Base-by-base conservation (phyloP, 1,140 invertebrate species). In the Hesperophylax magnus region DNA sequence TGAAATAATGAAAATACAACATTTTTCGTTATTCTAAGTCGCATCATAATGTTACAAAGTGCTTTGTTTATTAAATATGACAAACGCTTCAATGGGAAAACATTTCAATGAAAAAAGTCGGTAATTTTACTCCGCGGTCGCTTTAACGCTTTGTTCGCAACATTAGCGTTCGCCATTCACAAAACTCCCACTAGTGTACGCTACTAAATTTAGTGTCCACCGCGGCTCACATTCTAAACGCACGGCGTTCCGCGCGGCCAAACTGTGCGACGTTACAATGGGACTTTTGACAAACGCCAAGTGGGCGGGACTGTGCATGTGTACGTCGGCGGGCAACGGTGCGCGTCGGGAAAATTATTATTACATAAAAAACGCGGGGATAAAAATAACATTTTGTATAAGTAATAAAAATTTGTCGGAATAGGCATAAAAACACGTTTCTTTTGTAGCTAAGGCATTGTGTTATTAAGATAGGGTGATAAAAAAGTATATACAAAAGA, bases 341-440 rank as follows among this genome's bases (percentile, higher is more conserved):
- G 56, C 56, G 20, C 20, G 56, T 58, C 56, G 56, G n/a, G 56
- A 58, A 58, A 18, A 58, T 58, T 18, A 58, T 18, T 58, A 58
- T 58, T 20, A 58, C n/a, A 58, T 58, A 58, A 58, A 58, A 58
- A 18, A 58, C 39, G 39, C 39, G 39, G 39, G 39, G 39, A 58
- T 58, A 58, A 58, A 18, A 58, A 58, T 58, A 58, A 58, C 20
- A 58, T 47, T 47, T 47, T 47, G 39, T 47, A 47, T 47, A 47
- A 47, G 20, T 22, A 58, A 58, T 58, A 47, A 58, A 58, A 58
- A 58, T 58, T 58, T 58, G 56, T 58, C 56, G 56, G 56, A 58
- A 58, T 58, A n/a, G 56, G 56, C n/a, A 58, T 58, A 58, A 58
- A 58, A 58, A 58, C 56, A 58, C 56, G 20, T 58, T 22, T 58